Percentiles rank a stretch among this genome's conserved stretches.
Conservation (phyloP, 2,888 invertebrate genomes). For the Seira ritae region DNA sequence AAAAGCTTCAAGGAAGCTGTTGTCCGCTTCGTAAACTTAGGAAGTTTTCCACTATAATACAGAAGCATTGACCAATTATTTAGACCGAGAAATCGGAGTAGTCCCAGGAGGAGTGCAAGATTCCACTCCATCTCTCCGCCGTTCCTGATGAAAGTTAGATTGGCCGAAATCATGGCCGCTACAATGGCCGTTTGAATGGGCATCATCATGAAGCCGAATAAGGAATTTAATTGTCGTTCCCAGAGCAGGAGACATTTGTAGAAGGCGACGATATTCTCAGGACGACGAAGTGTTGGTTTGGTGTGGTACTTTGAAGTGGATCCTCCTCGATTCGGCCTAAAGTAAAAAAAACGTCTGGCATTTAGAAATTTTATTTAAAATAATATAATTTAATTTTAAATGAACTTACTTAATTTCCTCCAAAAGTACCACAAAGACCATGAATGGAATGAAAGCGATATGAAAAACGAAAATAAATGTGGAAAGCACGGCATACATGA, state of each 20-base stretch:
- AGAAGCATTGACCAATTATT: background rate
- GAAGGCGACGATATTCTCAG: background rate
- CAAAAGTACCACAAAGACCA: background rate
- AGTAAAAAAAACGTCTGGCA: background rate
- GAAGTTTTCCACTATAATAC: background rate
- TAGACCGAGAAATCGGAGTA: background rate
- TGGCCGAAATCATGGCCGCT: background rate
- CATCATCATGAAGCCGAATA: background rate
- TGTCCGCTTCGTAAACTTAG: background rate
- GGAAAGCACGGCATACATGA: background rate
- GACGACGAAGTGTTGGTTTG: background rate
- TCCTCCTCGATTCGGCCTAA: background rate
- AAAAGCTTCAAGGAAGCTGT: constrained; percentile 2
- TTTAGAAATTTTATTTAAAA: background rate
- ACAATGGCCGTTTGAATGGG: background rate
- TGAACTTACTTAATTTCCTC: background rate
- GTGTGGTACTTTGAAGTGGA: background rate
- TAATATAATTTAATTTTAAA: background rate
- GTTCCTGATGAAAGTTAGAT: background rate
- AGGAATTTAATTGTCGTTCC: background rate
- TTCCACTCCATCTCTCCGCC: background rate
- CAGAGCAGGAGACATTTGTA: background rate
- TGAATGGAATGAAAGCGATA: background rate
- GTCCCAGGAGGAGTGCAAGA: background rate
- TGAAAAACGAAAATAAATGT: background rate